Evolutionary conservation across 2,888 invertebrate genomes (phyloP).

Genomic region (Athalia cordata): DNA sequence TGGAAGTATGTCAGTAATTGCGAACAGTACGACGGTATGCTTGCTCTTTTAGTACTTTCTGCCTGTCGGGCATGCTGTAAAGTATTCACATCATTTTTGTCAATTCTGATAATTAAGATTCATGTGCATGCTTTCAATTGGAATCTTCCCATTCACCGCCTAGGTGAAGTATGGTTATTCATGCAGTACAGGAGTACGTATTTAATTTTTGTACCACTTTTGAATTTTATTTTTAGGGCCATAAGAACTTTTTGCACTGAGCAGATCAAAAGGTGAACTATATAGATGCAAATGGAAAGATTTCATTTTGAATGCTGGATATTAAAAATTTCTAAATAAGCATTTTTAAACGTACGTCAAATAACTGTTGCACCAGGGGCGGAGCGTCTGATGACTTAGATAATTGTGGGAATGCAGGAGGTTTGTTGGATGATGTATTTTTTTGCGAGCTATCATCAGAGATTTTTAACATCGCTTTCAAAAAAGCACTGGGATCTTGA

Average conservation of each 20-base stretch:
- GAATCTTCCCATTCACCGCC: slow-evolving; percentile 8
- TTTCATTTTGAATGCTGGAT: slow-evolving; percentile 8
- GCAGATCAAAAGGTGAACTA: no score
- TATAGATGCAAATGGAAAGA: slow-evolving; percentile 5
- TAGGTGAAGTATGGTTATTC: neutral
- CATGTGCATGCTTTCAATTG: neutral
- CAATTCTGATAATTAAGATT: neutral
- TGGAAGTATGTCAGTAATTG: slow-evolving; percentile 73
- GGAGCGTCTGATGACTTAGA: slow-evolving; percentile 64
- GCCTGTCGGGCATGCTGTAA: slow-evolving; percentile 65
- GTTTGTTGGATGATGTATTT: slow-evolving; percentile 52
- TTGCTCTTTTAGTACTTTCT: slow-evolving; percentile 52
- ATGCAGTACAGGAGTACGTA: neutral
- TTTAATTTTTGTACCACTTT: neutral
- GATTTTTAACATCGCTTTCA: slow-evolving; percentile 70
- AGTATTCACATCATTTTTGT: slow-evolving; percentile 31
- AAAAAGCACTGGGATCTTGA: slow-evolving; percentile 69
- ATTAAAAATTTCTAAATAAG: slow-evolving; percentile 3
- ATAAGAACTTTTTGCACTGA: no score
- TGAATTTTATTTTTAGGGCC: neutral
- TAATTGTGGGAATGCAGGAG: slow-evolving; percentile 53
- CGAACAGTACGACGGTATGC: slow-evolving; percentile 62
- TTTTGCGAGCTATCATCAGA: slow-evolving; percentile 62
- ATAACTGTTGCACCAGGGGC: slow-evolving; percentile 70
- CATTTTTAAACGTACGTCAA: slow-evolving; percentile 64